Percentiles rank a stretch among this genome's conserved stretches.
phyloP scores from a whole-genome alignment of 1,140 invertebrate genomes.

The Diabrotica virgifera region DNA sequence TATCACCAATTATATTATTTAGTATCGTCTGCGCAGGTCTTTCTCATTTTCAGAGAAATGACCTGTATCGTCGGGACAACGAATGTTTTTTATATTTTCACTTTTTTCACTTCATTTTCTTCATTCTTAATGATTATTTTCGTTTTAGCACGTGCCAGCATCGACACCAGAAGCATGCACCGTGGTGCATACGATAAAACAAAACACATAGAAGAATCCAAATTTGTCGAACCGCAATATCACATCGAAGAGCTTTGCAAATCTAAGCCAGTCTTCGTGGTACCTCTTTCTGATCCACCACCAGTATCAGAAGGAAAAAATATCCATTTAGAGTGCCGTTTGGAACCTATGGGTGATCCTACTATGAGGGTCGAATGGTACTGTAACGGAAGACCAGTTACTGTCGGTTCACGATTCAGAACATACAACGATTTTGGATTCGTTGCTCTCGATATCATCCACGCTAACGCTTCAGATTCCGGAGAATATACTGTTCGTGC shows the following conservation, averaged over 20 bases:
- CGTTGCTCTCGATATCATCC: conserved; percentile 86
- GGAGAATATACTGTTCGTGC: conserved; percentile 91
- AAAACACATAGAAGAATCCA: conserved; percentile 78
- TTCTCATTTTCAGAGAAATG: no score
- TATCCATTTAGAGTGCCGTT: conserved; percentile 83
- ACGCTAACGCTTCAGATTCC: conserved; percentile 82
- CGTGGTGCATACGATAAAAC: conserved; percentile 82
- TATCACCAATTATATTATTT: no score
- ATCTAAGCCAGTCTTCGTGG: conserved; percentile 86
- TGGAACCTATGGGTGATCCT: conserved; percentile 94
- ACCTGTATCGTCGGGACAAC: no score
- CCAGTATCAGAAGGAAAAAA: conserved; percentile 88
- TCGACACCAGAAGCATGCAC: conserved; percentile 87
- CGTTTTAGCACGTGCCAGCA: conserved; percentile 71
- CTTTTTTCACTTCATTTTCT: no score
- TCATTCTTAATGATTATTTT: conserved; percentile 8
- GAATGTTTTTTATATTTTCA: no score
- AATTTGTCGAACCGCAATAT: conserved; percentile 83
- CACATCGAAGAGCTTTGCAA: conserved; percentile 91
- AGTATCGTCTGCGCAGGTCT: no score
- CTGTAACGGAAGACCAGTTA: conserved; percentile 84
- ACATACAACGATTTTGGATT: conserved; percentile 96
- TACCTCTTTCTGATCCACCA: conserved; percentile 76
- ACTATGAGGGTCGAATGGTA: conserved; percentile 95
- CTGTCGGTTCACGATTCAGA: conserved; percentile 85